Evolutionary conservation across 2,797 vertebrate species (phyloP).

Genomic region (Sciurus carolinensis): DNA sequence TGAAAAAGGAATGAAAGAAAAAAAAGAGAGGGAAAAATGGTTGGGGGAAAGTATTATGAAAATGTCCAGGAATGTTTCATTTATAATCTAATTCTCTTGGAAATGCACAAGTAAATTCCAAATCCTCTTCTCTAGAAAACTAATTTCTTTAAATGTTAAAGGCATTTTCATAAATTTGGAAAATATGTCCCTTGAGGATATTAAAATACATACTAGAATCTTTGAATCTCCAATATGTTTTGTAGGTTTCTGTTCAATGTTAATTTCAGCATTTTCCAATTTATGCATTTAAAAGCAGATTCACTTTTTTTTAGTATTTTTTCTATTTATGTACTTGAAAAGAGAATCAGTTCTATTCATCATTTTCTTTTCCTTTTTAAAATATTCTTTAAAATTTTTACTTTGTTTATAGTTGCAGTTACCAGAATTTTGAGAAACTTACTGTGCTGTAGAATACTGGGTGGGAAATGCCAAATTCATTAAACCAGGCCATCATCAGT

Average conservation of each 20-base stretch:
- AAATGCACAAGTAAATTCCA: not conserved
- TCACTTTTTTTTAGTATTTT: not conserved
- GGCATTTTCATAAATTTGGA: not conserved
- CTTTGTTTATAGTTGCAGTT: not conserved
- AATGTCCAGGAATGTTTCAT: not conserved
- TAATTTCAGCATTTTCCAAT: not conserved
- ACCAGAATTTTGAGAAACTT: not conserved
- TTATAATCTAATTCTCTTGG: not conserved
- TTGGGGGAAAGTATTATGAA: not conserved
- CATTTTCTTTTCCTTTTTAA: not conserved
- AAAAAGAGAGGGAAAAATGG: not conserved
- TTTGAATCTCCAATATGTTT: not conserved
- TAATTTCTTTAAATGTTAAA: not conserved
- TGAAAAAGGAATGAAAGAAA: not conserved
- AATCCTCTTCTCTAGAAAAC: not conserved
- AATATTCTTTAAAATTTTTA: not conserved
- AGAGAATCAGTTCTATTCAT: not conserved
- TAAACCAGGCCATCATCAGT: not conserved
- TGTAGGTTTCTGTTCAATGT: not conserved
- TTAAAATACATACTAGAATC: not conserved
- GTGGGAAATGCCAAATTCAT: conserved; percentile 18
- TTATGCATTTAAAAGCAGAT: not conserved
- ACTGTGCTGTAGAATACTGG: not conserved
- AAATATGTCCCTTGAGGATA: not conserved
- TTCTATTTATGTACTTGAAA: not conserved